Evolutionary conservation across 2,113 vertebrate species (phyloP).

Genomic region (Ammodytes dubius): DNA sequence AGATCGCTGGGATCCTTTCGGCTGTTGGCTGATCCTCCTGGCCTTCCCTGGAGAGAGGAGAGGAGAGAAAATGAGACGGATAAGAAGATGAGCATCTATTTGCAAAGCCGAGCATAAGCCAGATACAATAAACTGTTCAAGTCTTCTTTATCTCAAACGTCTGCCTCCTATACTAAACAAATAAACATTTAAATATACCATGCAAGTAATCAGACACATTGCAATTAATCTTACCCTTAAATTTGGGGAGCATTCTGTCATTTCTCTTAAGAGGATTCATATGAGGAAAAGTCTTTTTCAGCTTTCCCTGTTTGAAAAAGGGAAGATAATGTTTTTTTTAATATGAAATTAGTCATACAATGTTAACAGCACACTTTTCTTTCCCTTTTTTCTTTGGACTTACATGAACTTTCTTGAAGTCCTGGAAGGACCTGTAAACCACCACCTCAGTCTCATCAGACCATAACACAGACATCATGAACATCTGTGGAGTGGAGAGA

Average conservation of each 20-base stretch:
- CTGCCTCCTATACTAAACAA: background rate
- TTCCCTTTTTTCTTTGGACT: constrained; percentile 55
- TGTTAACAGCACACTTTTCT: background rate
- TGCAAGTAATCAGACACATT: background rate
- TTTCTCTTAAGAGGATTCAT: constrained; percentile 80
- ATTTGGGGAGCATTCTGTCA: constrained; percentile 79
- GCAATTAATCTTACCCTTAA: constrained; percentile 69
- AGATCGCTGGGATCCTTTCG: constrained; percentile 68
- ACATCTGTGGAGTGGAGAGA: constrained; percentile 80
- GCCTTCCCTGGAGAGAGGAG: constrained; percentile 56
- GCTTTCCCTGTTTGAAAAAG: constrained; percentile 80
- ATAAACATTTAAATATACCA: background rate
- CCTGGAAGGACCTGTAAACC: constrained; percentile 87
- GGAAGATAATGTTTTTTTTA: background rate
- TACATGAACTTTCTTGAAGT: constrained; percentile 92
- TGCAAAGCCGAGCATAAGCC: too few relatives aligned
- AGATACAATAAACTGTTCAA: too few relatives aligned
- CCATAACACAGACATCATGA: constrained; percentile 90
- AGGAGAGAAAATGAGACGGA: background rate
- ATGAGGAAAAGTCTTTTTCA: constrained; percentile 88
- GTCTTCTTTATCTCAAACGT: background rate
- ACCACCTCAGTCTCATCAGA: constrained; percentile 89
- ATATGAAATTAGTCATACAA: background rate
- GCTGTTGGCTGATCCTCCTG: constrained; percentile 60
- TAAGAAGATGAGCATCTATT: too few relatives aligned